Evolutionary conservation across 2,888 invertebrate genomes (phyloP).

Genomic region (Leptodirus hochenwartii): DNA sequence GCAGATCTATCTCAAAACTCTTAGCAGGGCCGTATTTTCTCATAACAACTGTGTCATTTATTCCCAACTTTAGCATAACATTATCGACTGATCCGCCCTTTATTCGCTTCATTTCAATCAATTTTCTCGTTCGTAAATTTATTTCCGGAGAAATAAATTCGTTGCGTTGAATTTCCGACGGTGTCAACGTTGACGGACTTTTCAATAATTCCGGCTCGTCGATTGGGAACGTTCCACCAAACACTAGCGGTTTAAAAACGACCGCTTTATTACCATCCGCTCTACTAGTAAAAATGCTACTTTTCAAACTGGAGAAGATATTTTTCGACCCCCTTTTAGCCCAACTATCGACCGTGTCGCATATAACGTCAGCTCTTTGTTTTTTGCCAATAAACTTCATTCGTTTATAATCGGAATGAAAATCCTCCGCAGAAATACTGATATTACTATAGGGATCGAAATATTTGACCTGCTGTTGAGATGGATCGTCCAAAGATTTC

Average conservation of each 20-base stretch:
- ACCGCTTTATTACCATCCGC: constrained; percentile 20
- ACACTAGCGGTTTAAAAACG: constrained; percentile 47
- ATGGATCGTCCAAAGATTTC: constrained; percentile 23
- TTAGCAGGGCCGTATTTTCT: constrained; percentile 30
- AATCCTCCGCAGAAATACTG: constrained; percentile 25
- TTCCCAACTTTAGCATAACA: neutral
- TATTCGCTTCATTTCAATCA: neutral
- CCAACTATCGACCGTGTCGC: constrained; percentile 46
- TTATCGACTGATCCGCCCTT: neutral
- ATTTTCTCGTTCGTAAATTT: constrained; percentile 1
- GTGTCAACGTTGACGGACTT: too few relatives aligned
- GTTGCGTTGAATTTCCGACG: too few relatives aligned
- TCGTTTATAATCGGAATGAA: constrained; percentile 20
- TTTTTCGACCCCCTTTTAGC: constrained; percentile 21
- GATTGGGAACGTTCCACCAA: constrained; percentile 76
- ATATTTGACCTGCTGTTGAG: constrained; percentile 22
- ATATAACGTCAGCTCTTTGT: constrained; percentile 31
- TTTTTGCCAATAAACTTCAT: constrained; percentile 19
- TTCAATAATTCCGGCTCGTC: too few relatives aligned
- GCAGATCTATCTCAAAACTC: constrained; percentile 39
- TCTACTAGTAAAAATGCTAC: constrained; percentile 22
- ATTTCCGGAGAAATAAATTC: too few relatives aligned
- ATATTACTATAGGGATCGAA: constrained; percentile 23
- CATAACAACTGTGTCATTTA: constrained; percentile 11
- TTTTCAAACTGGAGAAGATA: constrained; percentile 23